These are phyloP conservation scores for Corythaeola cristata DNA, from an alignment of 2,113 vertebrate species.

Conservation along the genomic window DNA sequence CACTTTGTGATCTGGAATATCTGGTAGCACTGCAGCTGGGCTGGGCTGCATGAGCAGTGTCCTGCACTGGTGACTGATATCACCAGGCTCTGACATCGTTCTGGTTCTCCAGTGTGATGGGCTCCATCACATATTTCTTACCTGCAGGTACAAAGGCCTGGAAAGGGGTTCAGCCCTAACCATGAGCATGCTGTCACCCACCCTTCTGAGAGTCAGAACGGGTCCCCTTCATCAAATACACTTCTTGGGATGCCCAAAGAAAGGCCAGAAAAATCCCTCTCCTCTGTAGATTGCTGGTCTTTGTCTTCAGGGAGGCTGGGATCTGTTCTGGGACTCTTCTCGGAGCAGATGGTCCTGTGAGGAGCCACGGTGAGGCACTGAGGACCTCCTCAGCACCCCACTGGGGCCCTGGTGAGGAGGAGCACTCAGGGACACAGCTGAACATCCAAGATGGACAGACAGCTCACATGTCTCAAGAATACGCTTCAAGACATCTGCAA, in stretches of 20 bases:
- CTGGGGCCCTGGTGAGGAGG: not conserved
- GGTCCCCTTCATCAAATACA: not conserved
- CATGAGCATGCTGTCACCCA: rapidly evolving
- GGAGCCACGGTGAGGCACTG: not conserved
- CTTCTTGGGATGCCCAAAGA: not conserved
- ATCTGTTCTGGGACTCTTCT: not conserved
- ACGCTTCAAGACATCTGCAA: not conserved
- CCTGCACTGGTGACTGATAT: not conserved
- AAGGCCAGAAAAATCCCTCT: not conserved
- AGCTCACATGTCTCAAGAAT: not conserved
- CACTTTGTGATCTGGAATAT: not conserved
- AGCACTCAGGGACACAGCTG: not conserved
- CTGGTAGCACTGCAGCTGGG: not conserved
- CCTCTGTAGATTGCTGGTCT: not conserved
- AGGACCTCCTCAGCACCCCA: not conserved
- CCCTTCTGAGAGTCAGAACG: not conserved
- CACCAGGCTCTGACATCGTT: not conserved
- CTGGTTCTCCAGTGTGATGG: rapidly evolving
- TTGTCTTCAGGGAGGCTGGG: not conserved
- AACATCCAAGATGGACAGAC: not conserved
- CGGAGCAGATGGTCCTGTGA: not conserved
- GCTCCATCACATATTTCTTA: not conserved
- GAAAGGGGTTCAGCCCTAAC: not conserved
- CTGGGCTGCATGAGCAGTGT: rapidly evolving
- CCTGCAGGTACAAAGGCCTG: not conserved